These are phyloP conservation scores for Charanyca ferruginea DNA, from an alignment of 2,888 invertebrate species.

Conservation along the genomic window DNA sequence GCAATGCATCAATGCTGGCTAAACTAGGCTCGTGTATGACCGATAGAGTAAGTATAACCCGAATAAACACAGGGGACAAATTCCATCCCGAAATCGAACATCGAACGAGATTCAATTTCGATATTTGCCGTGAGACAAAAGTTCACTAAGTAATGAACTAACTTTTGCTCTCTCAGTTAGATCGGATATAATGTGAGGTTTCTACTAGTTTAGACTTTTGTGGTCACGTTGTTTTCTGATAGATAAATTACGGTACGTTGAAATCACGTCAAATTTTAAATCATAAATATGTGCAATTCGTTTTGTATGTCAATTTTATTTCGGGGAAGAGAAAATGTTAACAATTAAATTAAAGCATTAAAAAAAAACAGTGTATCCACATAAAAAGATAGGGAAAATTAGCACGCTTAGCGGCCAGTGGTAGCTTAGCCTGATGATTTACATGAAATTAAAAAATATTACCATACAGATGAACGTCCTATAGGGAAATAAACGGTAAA, in stretches of 20 bases:
- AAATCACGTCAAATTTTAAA: too few relatives aligned
- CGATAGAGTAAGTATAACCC: constrained; percentile 18
- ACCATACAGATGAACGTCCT: constrained; percentile 61
- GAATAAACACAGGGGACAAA: constrained; percentile 33
- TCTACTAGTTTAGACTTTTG: background rate
- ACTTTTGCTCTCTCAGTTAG: constrained; percentile 34
- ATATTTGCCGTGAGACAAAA: constrained; percentile 49
- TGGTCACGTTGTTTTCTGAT: constrained; percentile 2
- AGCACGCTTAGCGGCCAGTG: constrained; percentile 6
- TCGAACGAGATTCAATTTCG: constrained; percentile 39
- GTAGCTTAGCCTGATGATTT: constrained; percentile 45
- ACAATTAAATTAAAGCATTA: constrained; percentile 7
- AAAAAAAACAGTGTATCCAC: constrained; percentile 1
- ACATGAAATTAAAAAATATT: constrained; percentile 54
- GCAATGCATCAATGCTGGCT: constrained; percentile 40
- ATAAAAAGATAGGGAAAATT: background rate
- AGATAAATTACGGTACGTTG: background rate
- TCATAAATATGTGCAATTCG: too few relatives aligned
- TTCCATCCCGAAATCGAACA: constrained; percentile 34
- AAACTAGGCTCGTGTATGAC: constrained; percentile 20
- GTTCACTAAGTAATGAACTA: constrained; percentile 52
- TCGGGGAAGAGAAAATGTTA: background rate
- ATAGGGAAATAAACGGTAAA: constrained; percentile 47
- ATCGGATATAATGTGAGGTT: constrained; percentile 9
- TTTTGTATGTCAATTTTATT: background rate